phyloP scores from a whole-genome alignment of 2,797 vertebrate species.

The Ceryle rudis region DNA sequence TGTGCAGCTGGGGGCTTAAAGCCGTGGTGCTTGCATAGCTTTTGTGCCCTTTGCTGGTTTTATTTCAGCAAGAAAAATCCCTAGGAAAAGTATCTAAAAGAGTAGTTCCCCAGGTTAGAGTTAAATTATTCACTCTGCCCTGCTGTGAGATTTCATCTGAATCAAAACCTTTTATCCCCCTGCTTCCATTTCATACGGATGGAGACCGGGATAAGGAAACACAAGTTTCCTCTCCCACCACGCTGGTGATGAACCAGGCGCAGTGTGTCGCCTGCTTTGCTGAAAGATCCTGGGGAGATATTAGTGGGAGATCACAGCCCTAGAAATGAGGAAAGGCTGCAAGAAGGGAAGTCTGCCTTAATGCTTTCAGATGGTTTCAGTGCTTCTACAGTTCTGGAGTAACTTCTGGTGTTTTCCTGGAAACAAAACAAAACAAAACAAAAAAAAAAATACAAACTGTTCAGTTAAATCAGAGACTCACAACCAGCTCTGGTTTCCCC shows the following conservation, averaged over 20 bases:
- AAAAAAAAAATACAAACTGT: conserved; percentile 6
- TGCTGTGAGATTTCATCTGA: conserved; percentile 16
- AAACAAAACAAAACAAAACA: conserved; percentile 45
- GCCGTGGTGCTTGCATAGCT: neutral
- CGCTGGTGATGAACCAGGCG: neutral
- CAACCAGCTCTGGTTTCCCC: conserved; percentile 49
- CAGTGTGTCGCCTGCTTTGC: conserved; percentile 28
- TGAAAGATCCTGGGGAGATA: conserved; percentile 55
- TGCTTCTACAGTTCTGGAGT: conserved; percentile 22
- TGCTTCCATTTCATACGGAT: conserved; percentile 4
- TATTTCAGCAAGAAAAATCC: neutral
- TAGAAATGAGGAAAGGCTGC: conserved; percentile 47
- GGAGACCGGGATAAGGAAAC: conserved; percentile 19
- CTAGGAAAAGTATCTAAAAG: neutral
- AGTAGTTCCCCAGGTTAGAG: neutral
- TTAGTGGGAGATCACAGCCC: conserved; percentile 36
- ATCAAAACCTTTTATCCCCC: conserved; percentile 29
- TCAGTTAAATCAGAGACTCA: conserved; percentile 47
- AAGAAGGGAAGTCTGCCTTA: conserved; percentile 34
- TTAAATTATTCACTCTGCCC: neutral
- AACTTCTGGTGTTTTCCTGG: conserved; percentile 67
- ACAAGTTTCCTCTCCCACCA: neutral
- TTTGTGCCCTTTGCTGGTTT: neutral
- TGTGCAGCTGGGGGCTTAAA: neutral
- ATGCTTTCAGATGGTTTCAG: conserved; percentile 55